Percentiles rank a stretch among this genome's conserved stretches.
These are phyloP conservation scores for Numida meleagris DNA, from an alignment of 2,113 vertebrate genomes.

Conservation along the genomic window DNA sequence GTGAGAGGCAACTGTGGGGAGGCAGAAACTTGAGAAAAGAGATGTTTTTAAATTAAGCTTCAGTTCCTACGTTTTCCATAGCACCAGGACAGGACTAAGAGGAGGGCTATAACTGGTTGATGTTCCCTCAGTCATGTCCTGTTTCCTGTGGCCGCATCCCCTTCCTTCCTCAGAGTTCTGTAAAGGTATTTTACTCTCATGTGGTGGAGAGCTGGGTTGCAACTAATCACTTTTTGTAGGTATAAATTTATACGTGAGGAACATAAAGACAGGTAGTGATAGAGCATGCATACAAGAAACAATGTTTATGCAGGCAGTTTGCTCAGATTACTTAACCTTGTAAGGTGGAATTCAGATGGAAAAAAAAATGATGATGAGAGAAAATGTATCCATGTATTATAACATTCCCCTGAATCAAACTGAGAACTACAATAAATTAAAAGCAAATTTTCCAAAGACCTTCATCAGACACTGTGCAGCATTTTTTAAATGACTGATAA, in stretches of 20 bases:
- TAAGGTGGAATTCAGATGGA: not conserved
- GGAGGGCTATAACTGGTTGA: not conserved
- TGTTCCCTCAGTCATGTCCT: not conserved
- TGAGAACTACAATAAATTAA: slow-evolving; percentile 36
- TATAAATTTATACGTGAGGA: not conserved
- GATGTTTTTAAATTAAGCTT: not conserved
- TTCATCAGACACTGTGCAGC: slow-evolving; percentile 17
- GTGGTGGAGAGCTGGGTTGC: not conserved
- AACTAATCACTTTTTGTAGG: not conserved
- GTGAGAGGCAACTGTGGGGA: not conserved
- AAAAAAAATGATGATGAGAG: not conserved
- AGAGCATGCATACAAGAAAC: not conserved
- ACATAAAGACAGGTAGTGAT: not conserved
- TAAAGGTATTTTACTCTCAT: not conserved
- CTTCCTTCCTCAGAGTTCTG: not conserved
- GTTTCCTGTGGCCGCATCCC: not conserved
- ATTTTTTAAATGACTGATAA: slow-evolving; percentile 50
- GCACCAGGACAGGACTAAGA: not conserved
- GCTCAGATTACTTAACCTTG: slow-evolving; percentile 26
- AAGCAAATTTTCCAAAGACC: slow-evolving; percentile 21
- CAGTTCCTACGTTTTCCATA: not conserved
- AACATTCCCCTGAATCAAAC: not conserved
- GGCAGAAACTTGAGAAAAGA: not conserved
- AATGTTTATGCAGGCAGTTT: not conserved
- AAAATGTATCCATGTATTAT: not conserved